Conservation (phyloP, 1,140 invertebrate species). For the Sarcophaga peregrina region DNA sequence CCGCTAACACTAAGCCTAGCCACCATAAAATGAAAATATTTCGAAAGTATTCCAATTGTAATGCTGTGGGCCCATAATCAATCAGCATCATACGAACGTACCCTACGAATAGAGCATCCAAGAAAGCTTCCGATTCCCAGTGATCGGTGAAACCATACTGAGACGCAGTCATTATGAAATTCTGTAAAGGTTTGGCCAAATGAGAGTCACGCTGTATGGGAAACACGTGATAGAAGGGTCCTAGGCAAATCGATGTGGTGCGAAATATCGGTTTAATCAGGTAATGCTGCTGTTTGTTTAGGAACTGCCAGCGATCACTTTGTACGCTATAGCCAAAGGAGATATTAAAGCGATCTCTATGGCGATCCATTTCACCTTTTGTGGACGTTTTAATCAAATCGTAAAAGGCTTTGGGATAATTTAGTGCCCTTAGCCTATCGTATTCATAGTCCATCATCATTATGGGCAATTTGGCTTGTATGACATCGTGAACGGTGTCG, state of each 20-base stretch:
- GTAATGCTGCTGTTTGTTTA: constrained; percentile 41
- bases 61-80: constrained; percentile 48
- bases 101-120: constrained; percentile 52
- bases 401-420: constrained; percentile 31
- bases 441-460: constrained; percentile 45
- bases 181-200: constrained; percentile 50
- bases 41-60: constrained; percentile 53
- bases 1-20: constrained; percentile 51
- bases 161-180: constrained; percentile 55
- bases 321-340: constrained; percentile 54
- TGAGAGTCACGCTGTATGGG: constrained; percentile 58
- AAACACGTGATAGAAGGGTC: constrained; percentile 60
- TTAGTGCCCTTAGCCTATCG: not conserved
- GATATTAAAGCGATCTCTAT: constrained; percentile 54
- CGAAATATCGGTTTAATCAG: constrained; percentile 53
- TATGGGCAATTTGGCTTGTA: constrained; percentile 30
- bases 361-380: constrained; percentile 37
- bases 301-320: constrained; percentile 56
- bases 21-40: constrained; percentile 55
- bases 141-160: constrained; percentile 54
- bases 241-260: constrained; percentile 55
- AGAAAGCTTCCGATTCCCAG: constrained; percentile 55
- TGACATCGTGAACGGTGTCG: constrained; percentile 34
- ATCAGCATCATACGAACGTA: constrained; percentile 48
- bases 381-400: not conserved